phyloP scores from a whole-genome alignment of 2,797 vertebrate species.

The Rhynchonycteris naso region DNA sequence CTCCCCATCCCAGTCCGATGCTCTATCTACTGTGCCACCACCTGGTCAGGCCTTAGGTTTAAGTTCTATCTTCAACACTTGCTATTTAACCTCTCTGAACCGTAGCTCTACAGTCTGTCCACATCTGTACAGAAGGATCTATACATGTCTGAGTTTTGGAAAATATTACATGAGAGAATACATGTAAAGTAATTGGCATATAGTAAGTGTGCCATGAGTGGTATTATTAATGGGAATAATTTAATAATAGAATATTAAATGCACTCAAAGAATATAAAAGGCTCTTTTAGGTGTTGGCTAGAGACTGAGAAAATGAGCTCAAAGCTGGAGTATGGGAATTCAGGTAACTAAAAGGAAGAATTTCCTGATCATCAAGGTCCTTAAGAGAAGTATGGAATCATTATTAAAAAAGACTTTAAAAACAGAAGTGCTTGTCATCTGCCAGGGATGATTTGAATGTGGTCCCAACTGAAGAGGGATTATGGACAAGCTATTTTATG shows the following conservation, averaged over 20 bases:
- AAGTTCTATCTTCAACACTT: neutral
- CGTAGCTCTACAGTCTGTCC: neutral
- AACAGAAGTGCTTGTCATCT: slow-evolving; percentile 35
- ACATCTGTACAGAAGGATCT: neutral
- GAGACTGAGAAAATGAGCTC: neutral
- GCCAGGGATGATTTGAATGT: slow-evolving; percentile 15
- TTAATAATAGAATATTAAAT: neutral
- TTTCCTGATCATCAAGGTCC: neutral
- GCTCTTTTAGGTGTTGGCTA: neutral
- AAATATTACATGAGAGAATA: slow-evolving; percentile 4
- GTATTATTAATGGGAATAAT: slow-evolving; percentile 39
- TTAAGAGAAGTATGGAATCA: slow-evolving; percentile 29
- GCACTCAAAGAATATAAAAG: slow-evolving; percentile 40
- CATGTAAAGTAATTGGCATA: neutral
- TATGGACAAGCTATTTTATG: neutral
- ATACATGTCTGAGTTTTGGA: slow-evolving; percentile 14
- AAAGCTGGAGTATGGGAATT: neutral
- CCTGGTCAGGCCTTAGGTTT: too few relatives aligned
- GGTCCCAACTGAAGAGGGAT: neutral
- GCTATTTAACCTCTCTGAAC: neutral
- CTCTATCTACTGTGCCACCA: too few relatives aligned
- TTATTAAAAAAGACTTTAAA: slow-evolving; percentile 50
- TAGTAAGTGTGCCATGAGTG: neutral
- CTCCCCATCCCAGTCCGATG: too few relatives aligned
- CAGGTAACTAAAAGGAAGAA: slow-evolving; percentile 34